Evolutionary conservation across 2,797 vertebrate genomes (phyloP).

Genomic region (Zenarchopterus dispar): DNA sequence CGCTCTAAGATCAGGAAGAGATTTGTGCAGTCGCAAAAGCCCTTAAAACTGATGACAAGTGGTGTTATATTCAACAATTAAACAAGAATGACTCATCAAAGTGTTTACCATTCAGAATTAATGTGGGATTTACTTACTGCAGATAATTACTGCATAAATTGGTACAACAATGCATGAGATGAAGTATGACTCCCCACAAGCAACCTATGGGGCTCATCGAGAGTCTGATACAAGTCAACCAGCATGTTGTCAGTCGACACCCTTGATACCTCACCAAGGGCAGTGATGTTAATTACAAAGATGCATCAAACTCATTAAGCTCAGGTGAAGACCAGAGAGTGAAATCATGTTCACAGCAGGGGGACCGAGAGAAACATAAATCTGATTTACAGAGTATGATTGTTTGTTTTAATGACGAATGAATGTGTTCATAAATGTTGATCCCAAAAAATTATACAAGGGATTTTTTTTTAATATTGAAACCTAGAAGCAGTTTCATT

Average conservation of each 20-base stretch:
- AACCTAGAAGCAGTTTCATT: too few species aligned
- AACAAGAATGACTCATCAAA: background rate
- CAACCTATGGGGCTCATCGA: background rate
- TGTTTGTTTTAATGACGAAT: background rate
- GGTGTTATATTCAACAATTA: background rate
- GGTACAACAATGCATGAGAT: background rate
- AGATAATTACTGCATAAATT: background rate
- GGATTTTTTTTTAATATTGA: background rate
- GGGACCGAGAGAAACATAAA: conserved; percentile 4
- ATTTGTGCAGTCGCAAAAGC: background rate
- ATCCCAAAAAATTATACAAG: background rate
- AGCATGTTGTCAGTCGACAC: conserved; percentile 17
- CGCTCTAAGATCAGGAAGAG: background rate
- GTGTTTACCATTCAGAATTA: conserved; percentile 1
- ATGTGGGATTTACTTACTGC: conserved; percentile 4
- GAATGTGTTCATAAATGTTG: conserved; percentile 10
- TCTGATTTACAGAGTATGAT: background rate
- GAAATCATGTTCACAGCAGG: conserved; percentile 29
- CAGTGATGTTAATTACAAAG: conserved; percentile 25
- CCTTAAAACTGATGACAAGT: background rate
- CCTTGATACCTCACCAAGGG: conserved; percentile 2
- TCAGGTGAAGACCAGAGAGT: conserved; percentile 6
- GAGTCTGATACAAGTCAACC: conserved; percentile 1
- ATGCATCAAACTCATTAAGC: conserved; percentile 27
- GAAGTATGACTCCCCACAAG: conserved; percentile 1